phyloP scores from a whole-genome alignment of 2,797 vertebrate species.

The Tamandua tetradactyla region DNA sequence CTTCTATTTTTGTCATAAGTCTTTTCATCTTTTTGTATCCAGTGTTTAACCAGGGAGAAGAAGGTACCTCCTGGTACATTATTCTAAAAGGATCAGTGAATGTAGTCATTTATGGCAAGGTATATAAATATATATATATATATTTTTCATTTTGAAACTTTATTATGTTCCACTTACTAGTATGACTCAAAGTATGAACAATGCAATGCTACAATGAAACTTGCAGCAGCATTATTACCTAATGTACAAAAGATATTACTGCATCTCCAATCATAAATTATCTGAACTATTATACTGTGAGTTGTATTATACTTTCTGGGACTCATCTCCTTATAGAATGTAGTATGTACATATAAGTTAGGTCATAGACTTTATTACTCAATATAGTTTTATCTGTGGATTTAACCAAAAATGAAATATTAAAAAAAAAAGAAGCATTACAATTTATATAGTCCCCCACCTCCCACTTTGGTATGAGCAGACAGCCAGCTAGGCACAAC shows the following conservation, averaged over 20 bases:
- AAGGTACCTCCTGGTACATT: slow-evolving; percentile 99
- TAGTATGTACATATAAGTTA: slow-evolving; percentile 58
- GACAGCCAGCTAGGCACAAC: neutral
- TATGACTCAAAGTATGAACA: slow-evolving; percentile 71
- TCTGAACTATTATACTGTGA: slow-evolving; percentile 54
- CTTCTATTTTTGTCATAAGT: slow-evolving; percentile 77
- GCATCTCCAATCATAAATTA: slow-evolving; percentile 65
- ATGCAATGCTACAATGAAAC: slow-evolving; percentile 62
- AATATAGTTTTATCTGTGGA: slow-evolving; percentile 23
- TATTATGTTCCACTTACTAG: slow-evolving; percentile 68
- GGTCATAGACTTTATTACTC: slow-evolving; percentile 48
- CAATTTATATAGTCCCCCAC: neutral
- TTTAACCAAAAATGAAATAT: neutral
- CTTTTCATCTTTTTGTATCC: slow-evolving; percentile 79
- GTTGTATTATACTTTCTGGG: slow-evolving; percentile 52
- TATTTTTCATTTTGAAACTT: slow-evolving; percentile 71
- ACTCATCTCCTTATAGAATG: slow-evolving; percentile 31
- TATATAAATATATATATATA: slow-evolving; percentile 79
- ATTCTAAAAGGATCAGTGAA: slow-evolving; percentile 99
- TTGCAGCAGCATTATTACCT: slow-evolving; percentile 64
- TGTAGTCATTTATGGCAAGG: slow-evolving; percentile 99
- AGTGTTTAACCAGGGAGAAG: slow-evolving; percentile 99
- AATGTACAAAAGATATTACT: slow-evolving; percentile 67
- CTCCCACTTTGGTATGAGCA: neutral
- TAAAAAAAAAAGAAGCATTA: slow-evolving; percentile 34